phyloP scores from a whole-genome alignment of 2,113 vertebrate species.

The Macrotis lagotis region DNA sequence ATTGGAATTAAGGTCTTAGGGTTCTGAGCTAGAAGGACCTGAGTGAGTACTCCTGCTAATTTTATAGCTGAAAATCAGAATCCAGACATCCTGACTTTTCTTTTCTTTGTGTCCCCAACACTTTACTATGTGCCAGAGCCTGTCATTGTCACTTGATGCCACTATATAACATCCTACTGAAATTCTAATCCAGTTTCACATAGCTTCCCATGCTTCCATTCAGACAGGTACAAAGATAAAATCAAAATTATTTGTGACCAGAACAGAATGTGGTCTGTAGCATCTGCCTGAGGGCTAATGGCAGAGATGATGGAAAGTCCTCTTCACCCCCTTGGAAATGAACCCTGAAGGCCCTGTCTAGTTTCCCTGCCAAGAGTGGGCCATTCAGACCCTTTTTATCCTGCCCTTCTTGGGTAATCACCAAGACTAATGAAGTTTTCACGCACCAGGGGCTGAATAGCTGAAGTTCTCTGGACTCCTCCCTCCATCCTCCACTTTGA shows the following conservation, averaged over 20 bases:
- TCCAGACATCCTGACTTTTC: not conserved
- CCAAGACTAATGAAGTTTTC: not conserved
- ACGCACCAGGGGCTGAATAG: not conserved
- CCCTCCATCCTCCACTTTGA: not conserved
- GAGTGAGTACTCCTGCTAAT: not conserved
- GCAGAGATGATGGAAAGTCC: not conserved
- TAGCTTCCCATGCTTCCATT: not conserved
- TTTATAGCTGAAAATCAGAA: not conserved
- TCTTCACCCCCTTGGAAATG: not conserved
- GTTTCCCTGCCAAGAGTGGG: too few species aligned
- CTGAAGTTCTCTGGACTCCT: not conserved
- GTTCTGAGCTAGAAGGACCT: not conserved
- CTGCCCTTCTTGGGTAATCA: too few species aligned
- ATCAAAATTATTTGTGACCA: not conserved
- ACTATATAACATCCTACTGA: not conserved
- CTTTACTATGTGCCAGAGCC: not conserved
- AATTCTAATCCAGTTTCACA: not conserved
- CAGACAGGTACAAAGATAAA: not conserved
- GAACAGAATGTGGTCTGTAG: not conserved
- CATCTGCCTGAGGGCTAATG: not conserved
- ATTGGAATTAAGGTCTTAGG: not conserved
- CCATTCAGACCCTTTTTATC: not conserved
- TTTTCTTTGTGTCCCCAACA: not conserved
- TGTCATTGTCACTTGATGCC: not conserved
- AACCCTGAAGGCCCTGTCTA: too few species aligned